Evolutionary conservation across 1,140 invertebrate genomes (phyloP), one percentile per base, ranked within the genome.

Genomic region (Ips nitidus): DNA sequence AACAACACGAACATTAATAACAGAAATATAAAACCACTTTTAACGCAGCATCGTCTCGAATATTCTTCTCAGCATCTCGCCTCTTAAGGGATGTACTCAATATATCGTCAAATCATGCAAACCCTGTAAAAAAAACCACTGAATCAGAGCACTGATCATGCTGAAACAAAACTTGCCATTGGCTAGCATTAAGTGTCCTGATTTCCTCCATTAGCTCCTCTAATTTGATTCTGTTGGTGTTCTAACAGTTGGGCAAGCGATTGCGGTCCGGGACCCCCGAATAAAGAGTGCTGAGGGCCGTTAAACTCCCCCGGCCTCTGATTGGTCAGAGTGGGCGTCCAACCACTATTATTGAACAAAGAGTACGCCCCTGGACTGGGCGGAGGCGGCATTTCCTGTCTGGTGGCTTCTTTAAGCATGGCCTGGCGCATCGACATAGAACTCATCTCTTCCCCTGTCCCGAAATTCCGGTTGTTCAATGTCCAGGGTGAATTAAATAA

Each of bases 181-280:
- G 22, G 22, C 22, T 22, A 22, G 22, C 22, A 22, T 45, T 68
- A 68, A n/a, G 67, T 61, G 38, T 69, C 60, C 8, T 62, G 59
- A 61, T 61, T 52, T 8, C 36, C 38, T 58, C 55, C 37, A 50
- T 60, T 60, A 40, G 8, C 56, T 42, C 55, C 61, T 50, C 61
- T 70, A 1, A 57, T 8, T 40, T 79, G 76, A 39, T 71, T 76
- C 56, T 89, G 88, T 80, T 94, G 91, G 80, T 94, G 91, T 76
- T 94, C 91, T 52, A 94, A 79, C 3, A 94, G 85, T 66, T 90
- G 85, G 77, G 93, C 91, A 40, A 94, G 81, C 0, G 91, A 91
- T 8, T 91, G 92, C 8, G 88, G 90, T 4, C 88, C 89, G 1
- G 89, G 87, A 1, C 88, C 89, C 41, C 90, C 89, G 89, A 92